phyloP scores from a whole-genome alignment of 2,113 vertebrate species.

The Serinus canaria region DNA sequence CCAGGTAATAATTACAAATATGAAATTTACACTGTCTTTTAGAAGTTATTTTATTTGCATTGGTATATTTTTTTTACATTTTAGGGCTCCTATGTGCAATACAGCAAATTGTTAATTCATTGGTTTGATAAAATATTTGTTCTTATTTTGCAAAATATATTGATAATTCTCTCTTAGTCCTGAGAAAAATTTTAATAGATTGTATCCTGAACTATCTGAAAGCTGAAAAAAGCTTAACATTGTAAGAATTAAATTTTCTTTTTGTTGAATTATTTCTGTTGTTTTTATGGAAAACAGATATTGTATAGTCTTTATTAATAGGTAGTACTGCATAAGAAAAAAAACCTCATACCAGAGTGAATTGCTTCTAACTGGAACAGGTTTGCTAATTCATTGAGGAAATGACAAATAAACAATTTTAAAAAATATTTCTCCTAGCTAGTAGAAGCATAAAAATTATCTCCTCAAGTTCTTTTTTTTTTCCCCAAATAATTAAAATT shows the following conservation, averaged over 20 bases:
- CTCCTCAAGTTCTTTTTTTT: neutral
- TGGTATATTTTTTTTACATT: neutral
- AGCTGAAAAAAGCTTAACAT: neutral
- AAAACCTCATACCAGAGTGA: fast-evolving
- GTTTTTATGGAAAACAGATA: neutral
- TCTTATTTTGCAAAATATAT: neutral
- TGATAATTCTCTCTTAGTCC: neutral
- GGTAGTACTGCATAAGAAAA: neutral
- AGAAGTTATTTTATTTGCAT: neutral
- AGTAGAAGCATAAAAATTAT: neutral
- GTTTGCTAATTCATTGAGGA: neutral
- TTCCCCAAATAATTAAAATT: neutral
- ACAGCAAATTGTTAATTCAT: neutral
- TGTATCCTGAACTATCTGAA: neutral
- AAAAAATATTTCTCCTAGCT: neutral
- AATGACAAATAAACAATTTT: neutral
- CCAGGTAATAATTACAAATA: neutral
- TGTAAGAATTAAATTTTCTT: neutral
- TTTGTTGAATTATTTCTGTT: neutral
- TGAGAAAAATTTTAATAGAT: neutral
- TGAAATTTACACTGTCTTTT: neutral
- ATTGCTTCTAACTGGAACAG: neutral
- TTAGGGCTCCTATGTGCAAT: neutral
- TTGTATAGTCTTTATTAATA: neutral
- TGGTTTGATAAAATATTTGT: neutral